phyloP scores from a whole-genome alignment of 2,888 invertebrate genomes.

The Proisotoma minuta region DNA sequence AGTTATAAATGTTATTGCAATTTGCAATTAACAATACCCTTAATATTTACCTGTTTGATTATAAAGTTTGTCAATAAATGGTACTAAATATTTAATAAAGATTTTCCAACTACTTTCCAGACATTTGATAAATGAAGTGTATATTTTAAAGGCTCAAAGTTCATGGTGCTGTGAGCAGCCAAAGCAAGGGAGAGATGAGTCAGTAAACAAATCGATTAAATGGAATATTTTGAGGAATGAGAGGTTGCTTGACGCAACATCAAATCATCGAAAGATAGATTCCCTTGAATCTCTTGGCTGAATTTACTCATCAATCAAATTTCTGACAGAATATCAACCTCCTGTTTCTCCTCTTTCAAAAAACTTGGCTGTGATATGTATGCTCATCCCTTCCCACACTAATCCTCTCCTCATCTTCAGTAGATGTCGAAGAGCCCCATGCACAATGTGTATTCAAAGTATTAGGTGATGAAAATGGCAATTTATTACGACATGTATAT shows the following conservation, averaged over 20 bases:
- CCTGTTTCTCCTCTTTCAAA: not conserved
- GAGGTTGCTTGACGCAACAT: too few species aligned
- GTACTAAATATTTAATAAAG: not conserved
- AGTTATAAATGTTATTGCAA: too few species aligned
- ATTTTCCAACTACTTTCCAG: not conserved
- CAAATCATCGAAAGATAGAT: slow-evolving; percentile 1
- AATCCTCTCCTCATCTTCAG: not conserved
- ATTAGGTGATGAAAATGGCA: too few species aligned
- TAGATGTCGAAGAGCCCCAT: not conserved
- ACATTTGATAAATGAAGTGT: slow-evolving; percentile 19
- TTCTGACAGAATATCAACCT: slow-evolving; percentile 24
- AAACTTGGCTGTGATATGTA: too few species aligned
- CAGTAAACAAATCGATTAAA: too few species aligned
- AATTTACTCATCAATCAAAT: slow-evolving; percentile 36
- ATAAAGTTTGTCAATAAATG: not conserved
- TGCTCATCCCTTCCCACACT: too few species aligned
- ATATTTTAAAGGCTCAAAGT: slow-evolving; percentile 13
- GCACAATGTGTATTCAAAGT: too few species aligned
- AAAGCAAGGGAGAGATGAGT: slow-evolving; percentile 1
- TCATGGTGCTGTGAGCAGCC: slow-evolving; percentile 3
- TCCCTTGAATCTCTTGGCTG: not conserved
- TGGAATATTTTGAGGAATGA: not conserved
- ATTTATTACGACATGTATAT: too few species aligned
- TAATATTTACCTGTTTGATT: not conserved
- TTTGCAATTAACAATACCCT: too few species aligned